These are phyloP conservation scores for Acrocyrtus sp. DNA, from an alignment of 2,888 invertebrate species.

Conservation along the genomic window DNA sequence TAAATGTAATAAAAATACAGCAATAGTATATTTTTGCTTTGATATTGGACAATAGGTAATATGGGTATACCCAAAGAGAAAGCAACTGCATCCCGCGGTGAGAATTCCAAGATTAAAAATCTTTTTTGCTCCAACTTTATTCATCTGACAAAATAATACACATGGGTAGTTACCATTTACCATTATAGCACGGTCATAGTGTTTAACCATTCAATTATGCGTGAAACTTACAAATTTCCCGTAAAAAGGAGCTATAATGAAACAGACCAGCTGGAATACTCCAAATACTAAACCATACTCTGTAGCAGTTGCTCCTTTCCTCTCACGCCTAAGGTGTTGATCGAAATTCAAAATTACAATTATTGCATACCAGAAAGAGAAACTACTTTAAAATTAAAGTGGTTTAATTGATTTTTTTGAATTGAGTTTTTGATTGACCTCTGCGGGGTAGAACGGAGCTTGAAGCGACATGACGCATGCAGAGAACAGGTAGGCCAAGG, in stretches of 20 bases:
- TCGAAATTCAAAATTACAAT: neutral
- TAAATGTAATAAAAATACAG: neutral
- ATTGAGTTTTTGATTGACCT: too few relatives aligned
- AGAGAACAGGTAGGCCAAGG: slow-evolving; percentile 86
- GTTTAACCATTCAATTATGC: neutral
- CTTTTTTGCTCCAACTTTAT: slow-evolving; percentile 81
- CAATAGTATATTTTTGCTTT: neutral
- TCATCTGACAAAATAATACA: slow-evolving; percentile 69
- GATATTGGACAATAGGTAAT: neutral
- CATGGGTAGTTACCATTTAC: neutral
- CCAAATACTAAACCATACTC: slow-evolving; percentile 88
- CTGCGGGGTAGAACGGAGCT: slow-evolving; percentile 85
- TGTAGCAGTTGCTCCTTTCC: slow-evolving; percentile 81
- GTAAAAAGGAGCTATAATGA: slow-evolving; percentile 84
- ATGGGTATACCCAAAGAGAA: slow-evolving; percentile 78
- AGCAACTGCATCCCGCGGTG: slow-evolving; percentile 83
- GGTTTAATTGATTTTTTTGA: too few relatives aligned
- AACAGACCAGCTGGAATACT: slow-evolving; percentile 84
- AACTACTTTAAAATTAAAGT: too few relatives aligned
- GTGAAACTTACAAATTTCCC: slow-evolving; percentile 76
- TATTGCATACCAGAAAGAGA: neutral
- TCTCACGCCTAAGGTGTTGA: slow-evolving; percentile 76
- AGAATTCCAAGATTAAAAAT: slow-evolving; percentile 85
- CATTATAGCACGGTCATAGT: neutral
- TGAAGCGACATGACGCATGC: slow-evolving; percentile 86